phyloP scores from a whole-genome alignment of 2,113 vertebrate genomes.

The Brachypteracias leptosomus region DNA sequence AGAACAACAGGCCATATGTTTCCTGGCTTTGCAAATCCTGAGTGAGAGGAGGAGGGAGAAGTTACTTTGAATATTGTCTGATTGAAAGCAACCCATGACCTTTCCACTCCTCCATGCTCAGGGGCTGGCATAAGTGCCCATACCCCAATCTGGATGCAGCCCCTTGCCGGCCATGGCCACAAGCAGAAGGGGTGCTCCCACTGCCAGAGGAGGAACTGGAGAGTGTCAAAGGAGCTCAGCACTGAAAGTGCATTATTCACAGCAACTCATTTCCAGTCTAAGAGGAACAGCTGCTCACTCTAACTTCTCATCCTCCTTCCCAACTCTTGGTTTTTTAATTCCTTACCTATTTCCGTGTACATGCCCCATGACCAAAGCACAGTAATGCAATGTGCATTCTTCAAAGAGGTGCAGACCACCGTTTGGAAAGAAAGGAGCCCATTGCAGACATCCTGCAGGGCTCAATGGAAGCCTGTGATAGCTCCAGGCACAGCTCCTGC shows the following conservation, averaged over 20 bases:
- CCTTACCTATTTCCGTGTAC: not conserved
- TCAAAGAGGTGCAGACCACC: not conserved
- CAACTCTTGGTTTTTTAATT: not conserved
- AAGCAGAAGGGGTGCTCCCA: not conserved
- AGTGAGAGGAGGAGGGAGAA: not conserved
- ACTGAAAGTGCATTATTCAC: not conserved
- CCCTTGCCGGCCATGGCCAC: not conserved
- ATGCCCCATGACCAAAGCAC: not conserved
- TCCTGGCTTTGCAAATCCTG: not conserved
- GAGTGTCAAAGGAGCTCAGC: not conserved
- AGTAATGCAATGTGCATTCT: not conserved
- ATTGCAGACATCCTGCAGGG: rapidly evolving
- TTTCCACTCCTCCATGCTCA: not conserved
- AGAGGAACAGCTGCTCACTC: not conserved
- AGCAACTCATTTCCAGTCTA: not conserved
- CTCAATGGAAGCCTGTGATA: not conserved
- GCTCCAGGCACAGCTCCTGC: not conserved
- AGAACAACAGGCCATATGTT: not conserved
- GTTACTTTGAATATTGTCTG: not conserved
- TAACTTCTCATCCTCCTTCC: not conserved
- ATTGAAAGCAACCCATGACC: not conserved
- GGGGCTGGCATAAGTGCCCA: rapidly evolving
- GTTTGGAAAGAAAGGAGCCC: not conserved
- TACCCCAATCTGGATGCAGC: rapidly evolving
- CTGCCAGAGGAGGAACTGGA: not conserved